Base-by-base conservation (phyloP, 1,140 invertebrate genomes). In the Apis cerana region DNA sequence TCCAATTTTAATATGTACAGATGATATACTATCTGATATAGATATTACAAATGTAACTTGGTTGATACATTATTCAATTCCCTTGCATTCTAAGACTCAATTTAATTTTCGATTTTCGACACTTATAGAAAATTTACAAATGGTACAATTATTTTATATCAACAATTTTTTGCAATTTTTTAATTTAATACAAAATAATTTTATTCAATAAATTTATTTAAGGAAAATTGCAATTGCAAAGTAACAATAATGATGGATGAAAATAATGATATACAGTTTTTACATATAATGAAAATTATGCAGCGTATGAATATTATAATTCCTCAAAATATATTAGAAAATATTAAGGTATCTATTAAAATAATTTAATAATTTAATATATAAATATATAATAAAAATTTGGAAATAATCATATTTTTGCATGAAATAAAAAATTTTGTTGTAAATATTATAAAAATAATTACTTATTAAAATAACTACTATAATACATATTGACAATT, bases 41-140 rank as follows among this genome's bases (percentile, higher is more conserved):
- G 78, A 90, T 61, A 88, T 94, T 50, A 92, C 90, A 21, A 89
- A 94, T 87, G 89, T 91, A 2, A 89, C 91, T 43, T 92, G 91
- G 87, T 79, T 94, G 50, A 93, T 94, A 82, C 93, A 94, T 84
- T 92, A 92, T 86, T 93, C 93, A 10, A 77, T 94, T 19, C 83
- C 82, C 1, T 79, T 89, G 54, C 77, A 56, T 1, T 91, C 90
- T 0, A 94, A 92, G 86, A 91, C 88, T 56, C 80, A 89, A 27
- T 94, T 94, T 75, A 89, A 91, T 75, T 92, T 88, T 70, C 85
- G 94, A 33, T 94, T 94, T 85, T 93, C 93, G 13, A 90, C 91
- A 23, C 80, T 94, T 8, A 92, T 94, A 80, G 86, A 93, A 74
- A 76, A 10, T 61, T 67, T 80, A 68, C 67, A 83, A 76, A 77